These are phyloP conservation scores for Lithobates pipiens DNA, from an alignment of 2,797 vertebrate genomes.

Conservation along the genomic window DNA sequence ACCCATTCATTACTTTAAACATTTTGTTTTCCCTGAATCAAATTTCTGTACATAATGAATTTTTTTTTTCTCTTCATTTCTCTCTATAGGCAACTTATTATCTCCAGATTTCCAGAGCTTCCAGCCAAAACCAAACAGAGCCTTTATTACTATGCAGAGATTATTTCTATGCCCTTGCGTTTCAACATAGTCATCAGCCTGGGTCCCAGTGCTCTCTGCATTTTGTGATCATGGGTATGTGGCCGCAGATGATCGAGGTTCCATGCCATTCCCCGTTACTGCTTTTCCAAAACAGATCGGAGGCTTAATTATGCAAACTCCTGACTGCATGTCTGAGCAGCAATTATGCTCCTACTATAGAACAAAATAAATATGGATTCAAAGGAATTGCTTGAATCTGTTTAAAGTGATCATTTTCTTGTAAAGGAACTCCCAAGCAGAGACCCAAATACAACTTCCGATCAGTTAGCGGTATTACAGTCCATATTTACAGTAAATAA, in stretches of 20 bases:
- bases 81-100: background rate
- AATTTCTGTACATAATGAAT: too few relatives aligned
- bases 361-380: constrained; percentile 51
- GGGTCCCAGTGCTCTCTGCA: background rate
- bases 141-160: background rate
- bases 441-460: too few relatives aligned
- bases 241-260: constrained; percentile 15
- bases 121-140: background rate
- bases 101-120: background rate
- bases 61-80: too few relatives aligned
- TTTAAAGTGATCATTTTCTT: constrained; percentile 43
- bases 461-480: too few relatives aligned
- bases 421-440: background rate
- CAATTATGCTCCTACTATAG: constrained; percentile 21
- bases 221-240: background rate
- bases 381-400: constrained; percentile 42
- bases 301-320: constrained; percentile 40
- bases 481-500: too few relatives aligned
- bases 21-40: too few relatives aligned
- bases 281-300: constrained; percentile 50
- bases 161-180: background rate
- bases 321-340: constrained; percentile 19
- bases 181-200: too few relatives aligned
- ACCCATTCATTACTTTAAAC: too few relatives aligned
- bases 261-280: background rate